These are phyloP conservation scores for Botia kubotai DNA, from an alignment of 2,797 vertebrate species.

Conservation along the genomic window DNA sequence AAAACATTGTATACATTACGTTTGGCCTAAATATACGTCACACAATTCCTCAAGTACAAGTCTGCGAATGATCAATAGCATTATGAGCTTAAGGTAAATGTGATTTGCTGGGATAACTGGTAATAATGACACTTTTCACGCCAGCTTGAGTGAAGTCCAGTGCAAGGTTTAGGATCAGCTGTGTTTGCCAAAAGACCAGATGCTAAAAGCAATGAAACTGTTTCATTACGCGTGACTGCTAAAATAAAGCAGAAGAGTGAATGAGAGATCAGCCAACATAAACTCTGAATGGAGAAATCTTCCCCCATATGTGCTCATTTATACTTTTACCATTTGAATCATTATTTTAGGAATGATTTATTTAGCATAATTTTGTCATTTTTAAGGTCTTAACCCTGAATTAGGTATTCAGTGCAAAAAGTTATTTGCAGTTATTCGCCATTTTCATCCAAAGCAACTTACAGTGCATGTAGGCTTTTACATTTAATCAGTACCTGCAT, in stretches of 20 bases:
- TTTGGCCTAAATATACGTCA: constrained; percentile 9
- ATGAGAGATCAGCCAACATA: constrained; percentile 66
- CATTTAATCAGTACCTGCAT: not conserved
- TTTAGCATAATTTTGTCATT: not conserved
- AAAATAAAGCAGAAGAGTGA: constrained; percentile 60
- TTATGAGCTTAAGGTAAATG: constrained; percentile 46
- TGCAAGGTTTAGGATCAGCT: constrained; percentile 65
- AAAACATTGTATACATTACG: not conserved
- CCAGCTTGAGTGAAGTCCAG: constrained; percentile 70
- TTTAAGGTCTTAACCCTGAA: not conserved
- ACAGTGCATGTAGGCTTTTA: not conserved
- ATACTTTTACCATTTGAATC: not conserved
- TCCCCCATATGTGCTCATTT: constrained; percentile 66
- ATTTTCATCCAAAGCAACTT: too few relatives aligned
- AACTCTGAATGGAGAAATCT: constrained; percentile 61
- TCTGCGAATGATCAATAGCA: constrained; percentile 53
- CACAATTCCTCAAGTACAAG: not conserved
- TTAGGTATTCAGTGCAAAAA: not conserved
- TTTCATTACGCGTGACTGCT: constrained; percentile 65
- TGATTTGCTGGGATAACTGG: constrained; percentile 57
- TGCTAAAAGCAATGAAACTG: constrained; percentile 69
- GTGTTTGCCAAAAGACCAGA: constrained; percentile 72
- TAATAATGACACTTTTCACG: constrained; percentile 56
- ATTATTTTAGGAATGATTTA: not conserved
- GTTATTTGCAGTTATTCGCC: not conserved